Base-by-base conservation (phyloP, 2,888 invertebrate genomes). In the Apodemia hepburni region DNA sequence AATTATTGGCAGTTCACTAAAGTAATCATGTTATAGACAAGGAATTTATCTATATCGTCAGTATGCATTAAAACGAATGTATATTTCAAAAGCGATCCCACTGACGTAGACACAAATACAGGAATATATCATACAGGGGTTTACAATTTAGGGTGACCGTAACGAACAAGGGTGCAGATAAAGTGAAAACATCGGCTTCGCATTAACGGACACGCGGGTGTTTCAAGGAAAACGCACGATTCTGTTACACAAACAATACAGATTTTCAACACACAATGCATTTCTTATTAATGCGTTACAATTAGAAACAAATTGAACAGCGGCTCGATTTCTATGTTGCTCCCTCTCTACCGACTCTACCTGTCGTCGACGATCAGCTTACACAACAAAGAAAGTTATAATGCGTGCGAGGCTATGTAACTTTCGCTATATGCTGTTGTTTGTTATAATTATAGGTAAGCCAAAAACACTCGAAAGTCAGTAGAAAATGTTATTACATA, bases 331-430 rank as follows among this genome's bases (percentile, higher is more conserved):
- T 88, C 88, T 85, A 88, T 76, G 80, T 82, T 74, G 80, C 87
- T 87, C 85, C 82, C 85, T 57, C 57, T 85, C 87, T 86, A 87
- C 82, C 80, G 81, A 81, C 57, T 85, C 87, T 86, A 87, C 82
- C 80, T 82, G 81, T 80, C 81, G 76, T 80, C 84, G 77, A 77
- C 81, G 82, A 81, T 86, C 77, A 82, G 80, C 87, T 91, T 90
- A 90, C 85, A 90, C 91, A 91, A 91, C 88, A 84, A 89, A 85
- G 90, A 90, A 91, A 91, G 89, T 87, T 87, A 84, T 68, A 81
- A 83, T 82, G 85, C 81, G 85, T 81, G 83, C 82, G 82, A 80
- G 77, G 82, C 80, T 77, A 78, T 80, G 79, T 81, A 80, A 91
- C 91, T 90, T 91, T 91, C 89, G 87, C 90, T 83, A 77, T 85